Base-by-base conservation (phyloP, 2,113 vertebrate genomes). In the Stercorarius parasiticus region DNA sequence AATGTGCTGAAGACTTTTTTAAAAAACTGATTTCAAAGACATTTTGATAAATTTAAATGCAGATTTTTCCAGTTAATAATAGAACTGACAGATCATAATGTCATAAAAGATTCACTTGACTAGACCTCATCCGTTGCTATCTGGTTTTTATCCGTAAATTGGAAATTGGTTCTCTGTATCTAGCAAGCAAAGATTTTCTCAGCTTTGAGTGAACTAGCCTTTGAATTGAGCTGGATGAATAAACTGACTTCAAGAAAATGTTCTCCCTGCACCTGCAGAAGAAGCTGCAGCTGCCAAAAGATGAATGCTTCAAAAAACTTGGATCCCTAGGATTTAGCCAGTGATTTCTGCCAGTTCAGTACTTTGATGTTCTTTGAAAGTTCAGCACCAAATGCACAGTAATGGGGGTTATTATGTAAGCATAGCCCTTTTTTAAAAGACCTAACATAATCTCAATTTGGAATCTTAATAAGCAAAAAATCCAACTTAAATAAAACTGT, bases 261-360 rank as follows among this genome's bases (percentile, higher is more conserved):
- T 83, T 93, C 67, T 77, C 76, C 61, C 95, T 95, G 96, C 96
- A 97, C 93, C 96, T 97, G 95, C 96, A 95, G 79, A 80, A 96
- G 82, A 93, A 96, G 82, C 93, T 74, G 76, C 95, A 95, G 93
- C 97, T 97, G 97, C 93, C 85, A 86, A 59, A 94, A 94, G 85
- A 96, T 83, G 92, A 95, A 92, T 88, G 78, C 92, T 95, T 97
- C 20, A 95, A 83, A 96, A 96, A 86, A 53, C 18, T 22, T 58
- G 58, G 45, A 70, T 94, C 80, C 82, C 85, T 85, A 62, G 45
- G 92, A 92, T 77, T 87, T 76, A 74, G 55, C 58, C 67, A 55
- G 59, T 73, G 82, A 70, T 88, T 90, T 90, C 76, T 93, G 79
- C 90, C 90, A 93, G 82, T 90, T 83, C 58, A 66, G 58, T 81